Evolutionary conservation across 1,140 invertebrate genomes (phyloP).

Genomic region (Trichonephila clavipes): DNA sequence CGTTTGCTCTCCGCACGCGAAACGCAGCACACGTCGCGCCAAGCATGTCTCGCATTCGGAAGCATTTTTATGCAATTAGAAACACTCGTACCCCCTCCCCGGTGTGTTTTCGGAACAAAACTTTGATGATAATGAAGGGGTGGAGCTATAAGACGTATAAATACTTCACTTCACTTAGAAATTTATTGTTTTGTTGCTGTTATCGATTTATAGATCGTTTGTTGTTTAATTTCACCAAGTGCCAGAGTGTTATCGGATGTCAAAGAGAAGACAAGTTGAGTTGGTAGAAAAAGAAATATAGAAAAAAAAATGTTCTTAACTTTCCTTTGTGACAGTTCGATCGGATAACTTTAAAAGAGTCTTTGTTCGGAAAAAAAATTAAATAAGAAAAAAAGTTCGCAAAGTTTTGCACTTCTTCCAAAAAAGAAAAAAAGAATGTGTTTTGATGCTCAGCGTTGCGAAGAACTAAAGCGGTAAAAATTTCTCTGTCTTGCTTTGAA

Average conservation of each 20-base stretch:
- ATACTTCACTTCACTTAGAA: background rate
- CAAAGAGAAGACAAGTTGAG: background rate
- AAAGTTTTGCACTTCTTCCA: background rate
- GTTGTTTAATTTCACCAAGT: conserved; percentile 18
- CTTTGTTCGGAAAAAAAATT: background rate
- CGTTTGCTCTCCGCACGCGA: conserved; percentile 7
- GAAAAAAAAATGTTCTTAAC: background rate
- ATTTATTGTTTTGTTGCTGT: conserved; percentile 13
- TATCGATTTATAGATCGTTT: conserved; percentile 15
- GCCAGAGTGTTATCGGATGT: background rate
- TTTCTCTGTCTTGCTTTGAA: no score
- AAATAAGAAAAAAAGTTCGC: background rate
- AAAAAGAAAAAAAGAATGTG: background rate
- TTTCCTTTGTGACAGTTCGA: background rate
- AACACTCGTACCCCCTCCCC: background rate
- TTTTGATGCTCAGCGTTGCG: background rate
- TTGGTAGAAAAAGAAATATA: background rate
- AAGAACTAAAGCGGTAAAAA: no score
- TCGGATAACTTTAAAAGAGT: conserved; percentile 34
- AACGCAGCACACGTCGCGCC: background rate
- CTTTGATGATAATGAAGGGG: conserved; percentile 3
- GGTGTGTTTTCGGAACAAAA: background rate
- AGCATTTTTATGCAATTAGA: conserved; percentile 47
- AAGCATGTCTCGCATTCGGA: background rate
- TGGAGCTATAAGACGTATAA: background rate